Base-by-base conservation (phyloP, 2,113 vertebrate genomes). In the Coracopsis vasa region DNA sequence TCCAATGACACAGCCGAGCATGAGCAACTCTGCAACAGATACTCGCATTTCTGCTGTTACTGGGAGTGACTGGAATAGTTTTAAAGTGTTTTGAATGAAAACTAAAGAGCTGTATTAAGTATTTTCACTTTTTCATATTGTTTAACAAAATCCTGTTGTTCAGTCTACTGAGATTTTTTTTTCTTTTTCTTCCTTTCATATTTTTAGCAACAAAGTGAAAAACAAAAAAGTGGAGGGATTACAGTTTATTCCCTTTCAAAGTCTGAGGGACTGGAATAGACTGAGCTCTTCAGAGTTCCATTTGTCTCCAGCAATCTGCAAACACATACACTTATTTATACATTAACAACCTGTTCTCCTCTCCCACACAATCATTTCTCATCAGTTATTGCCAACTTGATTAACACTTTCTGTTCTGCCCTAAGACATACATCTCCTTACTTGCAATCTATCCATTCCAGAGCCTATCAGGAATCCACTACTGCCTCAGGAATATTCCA, bases 381-480 rank as follows among this genome's bases (percentile, higher is more conserved):
- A n/a, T 50, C 8, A 69, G 12, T 88, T 85, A 50, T 47, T 77
- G 27, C 18, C 60, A 82, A 48, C 3, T 31, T 4, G 13, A 64
- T 74, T n/a, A 86, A 65, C 20, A 65, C 75, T 65, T 80, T 79
- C 33, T 71, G 24, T 64, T 86, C 70, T 78, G 21, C 27, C 45
- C 27, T 60, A 86, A 88, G 33, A 39, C 16, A 47, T 9, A 0
- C 41, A 33, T 44, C 41, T 85, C 39, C 70, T 44, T 25, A 50
- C 39, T 64, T 82, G 56, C 27, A 81, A 72, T 53, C 9, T 41
- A n/a, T 56, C 53, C 13, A 37, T 86, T 94, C 83, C 87, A 97
- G 95, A 94, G 44, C 82, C 29, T 80, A 95, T 95, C 77, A 98
- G 74, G 75, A 97, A 97, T 48, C 77, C 95, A 35, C 42, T 94